A percentile compares a stretch with the other conserved stretches of the same genome.
Evolutionary conservation across 2,797 vertebrate species (phyloP).

Genomic region (Catharus ustulatus): DNA sequence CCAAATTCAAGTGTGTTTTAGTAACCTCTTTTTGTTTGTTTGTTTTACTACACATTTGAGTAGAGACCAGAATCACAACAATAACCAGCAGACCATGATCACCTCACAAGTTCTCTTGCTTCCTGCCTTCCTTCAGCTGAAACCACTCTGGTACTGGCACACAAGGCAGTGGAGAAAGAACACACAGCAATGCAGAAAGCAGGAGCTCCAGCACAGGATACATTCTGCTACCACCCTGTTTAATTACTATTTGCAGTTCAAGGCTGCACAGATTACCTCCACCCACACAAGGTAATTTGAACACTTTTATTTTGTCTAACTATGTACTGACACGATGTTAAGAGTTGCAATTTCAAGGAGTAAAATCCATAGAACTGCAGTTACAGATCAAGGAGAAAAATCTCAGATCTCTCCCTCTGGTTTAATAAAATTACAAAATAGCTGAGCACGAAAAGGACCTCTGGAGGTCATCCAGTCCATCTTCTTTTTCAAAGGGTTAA

Average conservation of each 20-base stretch:
- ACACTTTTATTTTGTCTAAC: constrained; percentile 49
- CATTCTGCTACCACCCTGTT: constrained; percentile 58
- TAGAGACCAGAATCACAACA: not conserved
- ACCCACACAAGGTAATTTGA: constrained; percentile 66
- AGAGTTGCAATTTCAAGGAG: constrained; percentile 53
- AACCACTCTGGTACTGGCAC: not conserved
- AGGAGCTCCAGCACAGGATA: constrained; percentile 20
- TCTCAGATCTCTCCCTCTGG: not conserved
- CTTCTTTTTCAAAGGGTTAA: not conserved
- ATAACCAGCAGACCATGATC: not conserved
- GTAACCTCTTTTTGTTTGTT: not conserved
- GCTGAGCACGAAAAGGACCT: not conserved
- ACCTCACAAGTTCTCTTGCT: not conserved
- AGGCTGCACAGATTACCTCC: constrained; percentile 60
- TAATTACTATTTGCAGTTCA: constrained; percentile 71
- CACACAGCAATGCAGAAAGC: not conserved
- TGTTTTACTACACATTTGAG: not conserved
- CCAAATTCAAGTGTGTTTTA: not conserved
- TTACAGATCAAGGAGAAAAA: constrained; percentile 19
- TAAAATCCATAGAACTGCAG: constrained; percentile 27
- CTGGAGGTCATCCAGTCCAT: not conserved
- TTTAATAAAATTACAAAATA: not conserved
- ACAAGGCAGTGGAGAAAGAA: not conserved
- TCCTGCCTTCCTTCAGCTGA: not conserved
- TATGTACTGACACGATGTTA: constrained; percentile 59